These are phyloP conservation scores for Tragelaphus strepsiceros DNA, from an alignment of 2,113 vertebrate genomes.

Conservation along the genomic window DNA sequence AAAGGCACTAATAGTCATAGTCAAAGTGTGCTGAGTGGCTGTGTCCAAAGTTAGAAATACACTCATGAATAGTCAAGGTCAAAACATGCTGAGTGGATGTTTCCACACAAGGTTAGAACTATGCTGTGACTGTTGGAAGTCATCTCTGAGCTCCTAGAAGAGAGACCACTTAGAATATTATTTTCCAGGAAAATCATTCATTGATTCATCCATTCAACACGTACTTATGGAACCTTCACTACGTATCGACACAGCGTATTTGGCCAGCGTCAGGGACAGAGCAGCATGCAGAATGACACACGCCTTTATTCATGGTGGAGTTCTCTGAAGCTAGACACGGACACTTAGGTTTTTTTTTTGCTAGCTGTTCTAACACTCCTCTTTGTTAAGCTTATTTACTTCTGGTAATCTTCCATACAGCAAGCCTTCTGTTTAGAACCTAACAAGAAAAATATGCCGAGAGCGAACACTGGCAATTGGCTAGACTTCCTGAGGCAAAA, in stretches of 20 bases:
- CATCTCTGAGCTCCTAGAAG: background rate
- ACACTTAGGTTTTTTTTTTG: background rate
- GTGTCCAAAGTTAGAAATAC: background rate
- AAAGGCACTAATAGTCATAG: background rate
- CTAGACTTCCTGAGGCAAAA: constrained; percentile 32
- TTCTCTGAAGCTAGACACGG: background rate
- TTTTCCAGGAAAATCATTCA: background rate
- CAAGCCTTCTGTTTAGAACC: constrained; percentile 6
- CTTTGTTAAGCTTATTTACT: background rate
- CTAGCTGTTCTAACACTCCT: background rate
- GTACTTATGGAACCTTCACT: background rate
- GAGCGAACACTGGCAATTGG: background rate
- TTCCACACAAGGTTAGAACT: background rate
- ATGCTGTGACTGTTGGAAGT: background rate
- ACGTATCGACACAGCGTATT: too few species aligned
- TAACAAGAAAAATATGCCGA: background rate
- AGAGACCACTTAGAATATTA: background rate
- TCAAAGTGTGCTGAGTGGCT: background rate
- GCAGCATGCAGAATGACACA: fast-evolving
- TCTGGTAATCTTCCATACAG: background rate
- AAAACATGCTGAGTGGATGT: background rate
- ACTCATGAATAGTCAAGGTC: background rate
- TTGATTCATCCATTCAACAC: background rate
- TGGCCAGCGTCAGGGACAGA: background rate
- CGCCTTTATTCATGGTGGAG: background rate